Base-by-base conservation (phyloP, 2,113 vertebrate genomes). In the Ictalurus punctatus region DNA sequence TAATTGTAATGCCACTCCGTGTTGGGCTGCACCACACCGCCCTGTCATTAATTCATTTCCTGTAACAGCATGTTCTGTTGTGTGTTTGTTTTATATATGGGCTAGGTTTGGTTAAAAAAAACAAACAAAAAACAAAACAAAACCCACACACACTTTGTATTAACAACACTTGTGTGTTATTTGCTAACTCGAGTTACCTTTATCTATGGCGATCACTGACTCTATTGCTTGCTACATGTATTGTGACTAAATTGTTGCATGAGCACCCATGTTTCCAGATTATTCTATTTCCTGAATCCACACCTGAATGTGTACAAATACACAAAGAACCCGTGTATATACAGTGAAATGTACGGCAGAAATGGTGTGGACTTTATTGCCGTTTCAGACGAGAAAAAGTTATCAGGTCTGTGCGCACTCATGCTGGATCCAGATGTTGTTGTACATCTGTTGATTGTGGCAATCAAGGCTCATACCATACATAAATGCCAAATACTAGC, bases 351-450 rank as follows among this genome's bases (percentile, higher is more conserved):
- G 34, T 3, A 37, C 40, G 21, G 63, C 21, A 61, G 56, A 61
- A 37, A 80, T 3, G 2, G 48, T 17, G 6, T 30, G 7, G 78
- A 78, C 48, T 81, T 83, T 63, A 27, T 44, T 40, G 12, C 19
- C 30, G 2, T 83, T 83, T 61, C 23, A 40, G 56, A n/a, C 12
- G 16, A 54, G 48, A 30, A 48, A n/a, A 23, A 23, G 80, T 37
- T 83, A 61, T 4, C 30, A 59, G 21, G 9, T 83, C 34, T 37
- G 14, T 40, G 34, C 9, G 21, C 6, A 14, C n/a, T 25, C n/a
- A 40, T 61, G 58, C 19, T 63, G 81, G 44, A 61, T 83, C 58
- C 81, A 83, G 81, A 83, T 83, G 81, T 25, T 83, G 58, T 25
- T 83, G 56, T 83, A 63, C 58, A 63, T 83, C 80, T 83, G 79